Evolutionary conservation across 2,113 vertebrate species (phyloP).

Genomic region (Myanophis thanlyinensis): DNA sequence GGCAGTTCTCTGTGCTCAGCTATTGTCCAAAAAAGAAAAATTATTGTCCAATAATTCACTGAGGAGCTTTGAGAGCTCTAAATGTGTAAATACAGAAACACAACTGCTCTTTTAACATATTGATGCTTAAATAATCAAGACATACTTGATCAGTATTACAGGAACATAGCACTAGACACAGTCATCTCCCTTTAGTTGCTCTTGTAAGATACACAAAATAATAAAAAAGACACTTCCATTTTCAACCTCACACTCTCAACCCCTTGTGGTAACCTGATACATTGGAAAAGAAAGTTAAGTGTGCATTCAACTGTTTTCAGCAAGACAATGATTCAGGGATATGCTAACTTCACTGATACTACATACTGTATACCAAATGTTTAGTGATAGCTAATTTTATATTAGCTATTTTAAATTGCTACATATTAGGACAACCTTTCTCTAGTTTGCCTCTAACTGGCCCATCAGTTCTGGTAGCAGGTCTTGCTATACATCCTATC

Average conservation of each 20-base stretch:
- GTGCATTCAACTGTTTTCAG: neutral
- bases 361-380: neutral
- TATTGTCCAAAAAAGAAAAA: neutral
- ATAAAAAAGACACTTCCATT: neutral
- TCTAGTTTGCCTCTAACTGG: neutral
- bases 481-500: neutral
- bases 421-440: neutral
- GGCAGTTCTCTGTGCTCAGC: neutral
- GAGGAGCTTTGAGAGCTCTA: neutral
- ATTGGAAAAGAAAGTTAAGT: neutral
- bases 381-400: neutral
- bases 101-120: neutral
- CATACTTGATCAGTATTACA: neutral
- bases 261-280: neutral
- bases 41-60: neutral
- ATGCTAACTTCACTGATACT: neutral
- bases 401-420: neutral
- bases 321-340: neutral
- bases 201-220: neutral
- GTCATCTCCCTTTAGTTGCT: neutral
- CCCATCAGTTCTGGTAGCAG: neutral
- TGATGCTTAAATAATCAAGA: neutral
- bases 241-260: neutral
- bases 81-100: neutral
- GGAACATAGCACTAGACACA: neutral